phyloP scores from a whole-genome alignment of 2,113 vertebrate species.

The Oreochromis aureus region DNA sequence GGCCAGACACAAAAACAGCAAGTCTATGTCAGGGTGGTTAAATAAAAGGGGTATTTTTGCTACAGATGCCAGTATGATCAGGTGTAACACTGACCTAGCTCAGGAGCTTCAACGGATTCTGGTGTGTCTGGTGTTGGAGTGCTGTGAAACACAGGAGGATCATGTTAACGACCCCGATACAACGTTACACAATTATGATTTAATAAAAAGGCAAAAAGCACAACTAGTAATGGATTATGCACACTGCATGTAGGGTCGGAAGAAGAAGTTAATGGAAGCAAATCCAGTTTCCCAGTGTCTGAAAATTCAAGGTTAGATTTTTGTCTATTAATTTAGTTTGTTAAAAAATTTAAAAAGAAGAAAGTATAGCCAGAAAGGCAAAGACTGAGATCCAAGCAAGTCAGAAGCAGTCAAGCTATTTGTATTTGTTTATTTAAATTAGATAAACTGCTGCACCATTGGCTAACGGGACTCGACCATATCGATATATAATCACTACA shows the following conservation, averaged over 20 bases:
- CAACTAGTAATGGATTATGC: background rate
- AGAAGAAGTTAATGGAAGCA: background rate
- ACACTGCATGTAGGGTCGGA: background rate
- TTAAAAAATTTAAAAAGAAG: fast-evolving
- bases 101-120: background rate
- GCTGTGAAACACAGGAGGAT: conserved; percentile 12
- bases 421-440: background rate
- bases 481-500: background rate
- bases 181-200: background rate
- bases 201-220: background rate
- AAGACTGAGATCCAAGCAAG: background rate
- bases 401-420: background rate
- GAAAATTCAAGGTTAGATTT: background rate
- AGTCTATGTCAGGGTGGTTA: background rate
- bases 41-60: background rate
- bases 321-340: background rate
- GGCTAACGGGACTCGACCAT: background rate
- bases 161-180: background rate
- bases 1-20: background rate
- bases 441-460: background rate
- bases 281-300: background rate
- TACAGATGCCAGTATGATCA: background rate
- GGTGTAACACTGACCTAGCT: conserved; percentile 30
- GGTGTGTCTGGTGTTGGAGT: background rate
- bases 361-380: background rate